Base-by-base conservation (phyloP, 2,797 vertebrate species). In the Molothrus ater region DNA sequence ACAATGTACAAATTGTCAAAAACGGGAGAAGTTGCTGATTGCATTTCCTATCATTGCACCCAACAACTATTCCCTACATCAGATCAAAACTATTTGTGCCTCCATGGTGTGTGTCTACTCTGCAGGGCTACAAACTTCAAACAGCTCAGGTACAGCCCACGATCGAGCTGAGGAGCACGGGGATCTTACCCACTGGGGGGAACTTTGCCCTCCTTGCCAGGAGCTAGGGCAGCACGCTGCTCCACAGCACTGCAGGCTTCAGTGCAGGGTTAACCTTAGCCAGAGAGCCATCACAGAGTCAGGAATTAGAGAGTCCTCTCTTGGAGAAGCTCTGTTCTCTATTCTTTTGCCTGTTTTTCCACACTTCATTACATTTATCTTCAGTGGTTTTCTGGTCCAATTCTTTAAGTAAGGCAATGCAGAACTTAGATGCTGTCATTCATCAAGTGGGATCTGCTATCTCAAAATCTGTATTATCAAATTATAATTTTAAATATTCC, bases 21-120 rank as follows among this genome's bases (percentile, higher is more conserved):
- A 96, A 96, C 85, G 76, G 87, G 88, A 94, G 94, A 93, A 96
- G 92, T 86, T 97, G 88, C 95, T 73, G 97, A 11, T 97, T 97
- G 96, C 97, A 89, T 98, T 92, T 90, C 48, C 91, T 82, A 11
- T 76, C 89, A 32, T 95, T 78, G 94, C 86, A 97, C 95, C 95
- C 80, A 88, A 80, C 75, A 34, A 54, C 87, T 97, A 12, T 88
- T 96, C 95, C 64, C 68, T 86, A 83, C 90, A 84, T 85, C 43
- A 93, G 87, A 91, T 90, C 94, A 90, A 73, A 98, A 97, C 83
- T 80, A 66, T 97, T 95, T 97, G 92, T 97, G 90, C 85, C 86
- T 95, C 24, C 4, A 2, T 3, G 10, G 43, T 57, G 4, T 56
- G 13, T 64, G 7, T 59, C 64, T 74, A 0, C 18, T 68, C 32